Conservation (phyloP, 1,140 invertebrate species). For the Scaptomyza hsui region DNA sequence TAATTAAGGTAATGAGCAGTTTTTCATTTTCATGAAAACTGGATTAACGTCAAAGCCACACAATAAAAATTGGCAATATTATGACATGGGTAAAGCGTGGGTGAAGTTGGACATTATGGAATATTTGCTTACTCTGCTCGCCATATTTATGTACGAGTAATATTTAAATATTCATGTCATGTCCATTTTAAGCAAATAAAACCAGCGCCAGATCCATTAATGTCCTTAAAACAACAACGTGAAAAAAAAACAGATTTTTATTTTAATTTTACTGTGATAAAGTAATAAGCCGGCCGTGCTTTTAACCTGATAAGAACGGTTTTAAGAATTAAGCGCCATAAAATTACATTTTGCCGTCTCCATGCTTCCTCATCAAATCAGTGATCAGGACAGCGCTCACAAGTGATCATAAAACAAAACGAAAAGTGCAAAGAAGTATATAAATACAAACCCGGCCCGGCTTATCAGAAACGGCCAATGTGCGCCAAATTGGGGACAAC, state of each 20-base stretch:
- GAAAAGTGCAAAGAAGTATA: constrained; percentile 14
- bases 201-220: not conserved
- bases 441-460: constrained; percentile 32
- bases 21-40: constrained; percentile 56
- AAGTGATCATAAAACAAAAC: constrained; percentile 48
- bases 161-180: constrained; percentile 11
- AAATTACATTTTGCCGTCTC: constrained; percentile 66
- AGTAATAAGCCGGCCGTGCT: constrained; percentile 66
- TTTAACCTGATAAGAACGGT: constrained; percentile 66
- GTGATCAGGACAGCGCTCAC: constrained; percentile 50
- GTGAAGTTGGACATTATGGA: not conserved
- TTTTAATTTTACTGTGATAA: constrained; percentile 73
- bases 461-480: constrained; percentile 67
- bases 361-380: constrained; percentile 40
- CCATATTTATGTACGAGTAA: not conserved
- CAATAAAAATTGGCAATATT: constrained; percentile 49
- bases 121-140: not conserved
- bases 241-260: constrained; percentile 19
- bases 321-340: constrained; percentile 80
- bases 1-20: constrained; percentile 61
- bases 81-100: constrained; percentile 3
- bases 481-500: constrained; percentile 33
- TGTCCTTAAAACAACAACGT: constrained; percentile 1
- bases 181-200: constrained; percentile 4
- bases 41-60: constrained; percentile 50